Evolutionary conservation across 2,888 invertebrate genomes (phyloP).

Genomic region (Cryptus viduatorius): DNA sequence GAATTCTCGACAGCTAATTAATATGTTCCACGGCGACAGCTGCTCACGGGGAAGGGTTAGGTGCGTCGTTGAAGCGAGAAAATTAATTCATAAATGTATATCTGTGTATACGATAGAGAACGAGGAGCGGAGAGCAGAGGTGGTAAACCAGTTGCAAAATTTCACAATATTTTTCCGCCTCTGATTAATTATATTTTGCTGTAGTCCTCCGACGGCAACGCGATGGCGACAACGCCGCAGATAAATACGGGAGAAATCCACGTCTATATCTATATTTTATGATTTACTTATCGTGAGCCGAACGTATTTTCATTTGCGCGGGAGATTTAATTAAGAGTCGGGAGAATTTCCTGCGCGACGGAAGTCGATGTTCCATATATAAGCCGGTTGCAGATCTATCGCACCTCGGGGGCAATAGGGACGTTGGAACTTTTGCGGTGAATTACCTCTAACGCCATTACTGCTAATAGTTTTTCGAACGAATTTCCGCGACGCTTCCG

Average conservation of each 20-base stretch:
- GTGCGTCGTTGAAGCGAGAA: neutral
- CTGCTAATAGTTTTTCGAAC: constrained; percentile 46
- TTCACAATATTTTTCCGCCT: neutral
- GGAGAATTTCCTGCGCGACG: constrained; percentile 25
- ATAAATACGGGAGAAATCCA: neutral
- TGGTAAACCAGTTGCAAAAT: neutral
- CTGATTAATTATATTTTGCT: neutral
- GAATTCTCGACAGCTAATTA: constrained; percentile 42
- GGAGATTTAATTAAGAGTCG: constrained; percentile 41
- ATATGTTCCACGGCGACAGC: neutral
- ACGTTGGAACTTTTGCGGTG: neutral
- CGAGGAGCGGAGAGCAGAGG: neutral
- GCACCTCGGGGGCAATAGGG: constrained; percentile 11
- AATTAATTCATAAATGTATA: constrained; percentile 1
- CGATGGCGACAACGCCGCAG: neutral
- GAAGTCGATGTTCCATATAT: neutral
- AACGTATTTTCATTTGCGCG: constrained; percentile 34
- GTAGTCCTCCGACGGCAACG: neutral
- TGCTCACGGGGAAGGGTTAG: neutral
- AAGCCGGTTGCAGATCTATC: constrained; percentile 15
- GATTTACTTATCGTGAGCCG: neutral
- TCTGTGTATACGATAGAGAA: neutral
- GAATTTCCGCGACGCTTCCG: constrained; percentile 51
- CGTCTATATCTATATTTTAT: neutral
- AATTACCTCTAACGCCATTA: constrained; percentile 25